Evolutionary conservation across 2,113 vertebrate genomes (phyloP).

Genomic region (Ardeotis arabs): DNA sequence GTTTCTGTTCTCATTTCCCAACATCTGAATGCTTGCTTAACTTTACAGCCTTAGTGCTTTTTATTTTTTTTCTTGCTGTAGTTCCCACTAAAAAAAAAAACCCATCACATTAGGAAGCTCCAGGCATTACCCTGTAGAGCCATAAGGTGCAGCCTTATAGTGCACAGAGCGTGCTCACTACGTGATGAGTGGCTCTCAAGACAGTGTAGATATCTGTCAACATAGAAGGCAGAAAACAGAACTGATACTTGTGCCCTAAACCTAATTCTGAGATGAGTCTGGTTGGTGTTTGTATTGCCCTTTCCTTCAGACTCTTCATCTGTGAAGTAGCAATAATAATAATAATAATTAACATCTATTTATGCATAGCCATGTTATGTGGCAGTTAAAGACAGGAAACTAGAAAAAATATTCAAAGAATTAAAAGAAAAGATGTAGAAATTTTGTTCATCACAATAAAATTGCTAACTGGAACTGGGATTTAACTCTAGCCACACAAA

Average conservation of each 20-base stretch:
- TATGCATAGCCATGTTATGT: background rate
- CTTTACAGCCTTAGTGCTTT: background rate
- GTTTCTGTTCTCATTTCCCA: background rate
- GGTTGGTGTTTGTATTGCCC: background rate
- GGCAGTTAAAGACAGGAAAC: background rate
- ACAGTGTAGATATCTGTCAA: background rate
- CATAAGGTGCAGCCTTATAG: background rate
- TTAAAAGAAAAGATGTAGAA: background rate
- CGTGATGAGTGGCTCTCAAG: background rate
- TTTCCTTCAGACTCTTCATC: background rate
- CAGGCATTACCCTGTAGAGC: background rate
- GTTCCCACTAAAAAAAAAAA: background rate
- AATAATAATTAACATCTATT: background rate
- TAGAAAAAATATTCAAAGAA: background rate
- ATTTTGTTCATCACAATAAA: background rate
- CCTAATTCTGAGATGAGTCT: background rate
- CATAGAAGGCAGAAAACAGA: background rate
- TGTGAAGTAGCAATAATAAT: background rate
- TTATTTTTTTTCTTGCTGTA: background rate
- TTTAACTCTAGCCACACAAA: background rate
- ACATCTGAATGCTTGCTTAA: background rate
- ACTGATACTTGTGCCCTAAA: background rate
- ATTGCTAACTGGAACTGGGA: background rate
- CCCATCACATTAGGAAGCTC: background rate
- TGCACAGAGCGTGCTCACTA: fast-evolving